phyloP scores from a whole-genome alignment of 2,888 invertebrate species.

The Eupithecia subumbrata region DNA sequence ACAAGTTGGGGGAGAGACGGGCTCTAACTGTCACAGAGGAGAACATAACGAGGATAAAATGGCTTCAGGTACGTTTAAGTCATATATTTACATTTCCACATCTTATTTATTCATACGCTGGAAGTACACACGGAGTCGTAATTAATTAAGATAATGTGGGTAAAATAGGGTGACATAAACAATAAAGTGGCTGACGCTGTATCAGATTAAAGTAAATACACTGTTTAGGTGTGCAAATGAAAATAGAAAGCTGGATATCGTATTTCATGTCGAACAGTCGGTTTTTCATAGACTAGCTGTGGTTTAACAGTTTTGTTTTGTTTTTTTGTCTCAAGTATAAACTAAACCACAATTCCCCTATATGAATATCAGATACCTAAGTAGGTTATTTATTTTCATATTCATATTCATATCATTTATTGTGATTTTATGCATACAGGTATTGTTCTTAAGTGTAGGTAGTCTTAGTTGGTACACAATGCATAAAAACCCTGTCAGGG shows the following conservation, averaged over 20 bases:
- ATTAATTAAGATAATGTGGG: slow-evolving; percentile 34
- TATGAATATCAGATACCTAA: not conserved
- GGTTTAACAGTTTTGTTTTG: not conserved
- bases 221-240: slow-evolving; percentile 22
- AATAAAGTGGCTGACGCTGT: slow-evolving; percentile 26
- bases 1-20: slow-evolving; percentile 86
- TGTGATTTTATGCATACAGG: no score
- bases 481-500: no score
- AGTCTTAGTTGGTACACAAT: no score
- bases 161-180: slow-evolving; percentile 33
- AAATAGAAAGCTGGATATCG: slow-evolving; percentile 17
- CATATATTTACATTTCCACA: slow-evolving; percentile 34
- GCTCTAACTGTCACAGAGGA: slow-evolving; percentile 89
- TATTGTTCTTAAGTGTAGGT: no score
- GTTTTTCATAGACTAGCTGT: not conserved
- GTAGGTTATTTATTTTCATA: no score
- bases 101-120: slow-evolving; percentile 32
- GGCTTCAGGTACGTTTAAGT: slow-evolving; percentile 77
- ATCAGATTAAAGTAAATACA: slow-evolving; percentile 23
- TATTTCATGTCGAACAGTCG: slow-evolving; percentile 13
- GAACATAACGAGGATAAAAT: slow-evolving; percentile 87
- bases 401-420: no score
- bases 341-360: no score
- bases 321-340: not conserved
- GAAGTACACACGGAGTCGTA: slow-evolving; percentile 31